phyloP scores from a whole-genome alignment of 2,113 vertebrate genomes.

The Gymnobelideus leadbeateri region DNA sequence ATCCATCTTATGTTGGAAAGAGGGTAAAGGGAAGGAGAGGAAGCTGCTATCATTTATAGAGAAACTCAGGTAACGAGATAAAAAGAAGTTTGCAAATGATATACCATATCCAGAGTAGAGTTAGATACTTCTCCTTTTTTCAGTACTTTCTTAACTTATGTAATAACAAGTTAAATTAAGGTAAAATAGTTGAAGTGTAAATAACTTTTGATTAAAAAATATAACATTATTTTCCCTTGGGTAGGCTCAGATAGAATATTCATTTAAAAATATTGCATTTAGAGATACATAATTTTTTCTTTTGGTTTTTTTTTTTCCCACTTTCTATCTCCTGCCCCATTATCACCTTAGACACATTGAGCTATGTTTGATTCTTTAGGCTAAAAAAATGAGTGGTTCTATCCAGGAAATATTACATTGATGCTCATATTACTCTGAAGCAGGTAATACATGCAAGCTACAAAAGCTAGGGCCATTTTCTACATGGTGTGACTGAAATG shows the following conservation, averaged over 20 bases:
- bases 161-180: slow-evolving; percentile 17
- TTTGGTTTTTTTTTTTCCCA: background rate
- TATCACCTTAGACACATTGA: background rate
- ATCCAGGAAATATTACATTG: background rate
- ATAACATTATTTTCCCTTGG: background rate
- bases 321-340: background rate
- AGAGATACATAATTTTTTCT: background rate
- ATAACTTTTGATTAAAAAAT: slow-evolving; percentile 35
- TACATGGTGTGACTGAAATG: slow-evolving; percentile 11
- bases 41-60: background rate
- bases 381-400: background rate
- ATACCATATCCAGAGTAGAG: slow-evolving; percentile 34
- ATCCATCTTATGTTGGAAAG: slow-evolving; percentile 13
- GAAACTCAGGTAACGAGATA: slow-evolving; percentile 38
- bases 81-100: slow-evolving; percentile 16
- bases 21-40: background rate
- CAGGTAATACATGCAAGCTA: slow-evolving; percentile 10
- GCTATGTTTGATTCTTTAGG: background rate
- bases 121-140: background rate
- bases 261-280: background rate
- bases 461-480: background rate
- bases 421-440: background rate
- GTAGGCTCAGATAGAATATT: background rate
- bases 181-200: slow-evolving; percentile 24
- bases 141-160: slow-evolving; percentile 35